A percentile compares a stretch with the other conserved stretches of the same genome.
Evolutionary conservation across 1,140 invertebrate genomes (phyloP).

Genomic region (Wasmannia auropunctata): DNA sequence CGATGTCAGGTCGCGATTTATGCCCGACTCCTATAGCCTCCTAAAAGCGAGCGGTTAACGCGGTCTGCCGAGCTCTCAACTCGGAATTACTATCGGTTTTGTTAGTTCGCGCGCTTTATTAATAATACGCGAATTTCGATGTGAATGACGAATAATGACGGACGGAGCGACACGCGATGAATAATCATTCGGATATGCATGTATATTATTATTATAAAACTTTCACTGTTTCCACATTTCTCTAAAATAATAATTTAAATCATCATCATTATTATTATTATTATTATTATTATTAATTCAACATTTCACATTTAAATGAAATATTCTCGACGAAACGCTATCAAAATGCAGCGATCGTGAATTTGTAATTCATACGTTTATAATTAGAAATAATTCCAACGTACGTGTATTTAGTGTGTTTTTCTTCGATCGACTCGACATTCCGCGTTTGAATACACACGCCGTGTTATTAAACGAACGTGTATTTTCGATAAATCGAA

Average conservation of each 20-base stretch:
- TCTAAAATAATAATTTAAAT: background rate
- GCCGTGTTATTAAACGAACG: background rate
- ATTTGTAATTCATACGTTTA: slow-evolving; percentile 38
- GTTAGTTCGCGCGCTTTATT: slow-evolving; percentile 29
- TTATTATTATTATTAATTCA: too few species aligned
- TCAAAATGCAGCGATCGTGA: background rate
- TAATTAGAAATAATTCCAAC: slow-evolving; percentile 21
- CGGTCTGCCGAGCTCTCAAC: slow-evolving; percentile 32
- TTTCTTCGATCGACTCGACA: slow-evolving; percentile 1
- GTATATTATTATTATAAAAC: slow-evolving; percentile 13
- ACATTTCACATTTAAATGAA: slow-evolving; percentile 8
- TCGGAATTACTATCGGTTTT: slow-evolving; percentile 45
- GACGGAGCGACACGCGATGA: background rate
- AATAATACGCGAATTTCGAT: background rate
- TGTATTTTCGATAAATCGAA: slow-evolving; percentile 19
- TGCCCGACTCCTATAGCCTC: background rate
- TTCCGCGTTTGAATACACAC: background rate
- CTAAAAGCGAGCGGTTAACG: slow-evolving; percentile 41
- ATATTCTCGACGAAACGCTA: background rate
- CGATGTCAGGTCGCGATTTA: slow-evolving; percentile 27
- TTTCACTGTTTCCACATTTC: background rate
- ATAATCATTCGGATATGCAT: background rate
- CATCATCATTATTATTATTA: too few species aligned
- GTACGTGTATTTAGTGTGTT: slow-evolving; percentile 10
- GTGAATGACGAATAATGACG: background rate